Conservation (phyloP, 1,140 invertebrate species). For the Zaprionus inermis region DNA sequence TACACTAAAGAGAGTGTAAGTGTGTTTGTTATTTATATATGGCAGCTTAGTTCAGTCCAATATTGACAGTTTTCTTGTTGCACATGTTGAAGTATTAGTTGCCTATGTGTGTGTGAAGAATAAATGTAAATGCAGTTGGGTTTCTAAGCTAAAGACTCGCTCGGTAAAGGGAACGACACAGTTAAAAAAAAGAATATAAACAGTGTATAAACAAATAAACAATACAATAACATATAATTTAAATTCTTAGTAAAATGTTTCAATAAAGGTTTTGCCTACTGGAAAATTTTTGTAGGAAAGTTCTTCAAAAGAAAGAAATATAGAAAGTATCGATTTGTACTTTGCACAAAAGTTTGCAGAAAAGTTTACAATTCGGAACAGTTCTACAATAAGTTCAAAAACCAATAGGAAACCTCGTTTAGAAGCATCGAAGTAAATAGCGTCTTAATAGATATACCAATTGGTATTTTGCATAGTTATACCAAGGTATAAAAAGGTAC, state of each 20-base stretch:
- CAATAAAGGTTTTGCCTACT: background rate
- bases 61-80: slow-evolving; percentile 48
- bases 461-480: slow-evolving; percentile 13
- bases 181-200: slow-evolving; percentile 1
- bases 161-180: slow-evolving; percentile 11
- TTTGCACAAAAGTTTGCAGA: too few relatives aligned
- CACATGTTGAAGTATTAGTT: slow-evolving; percentile 6
- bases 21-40: slow-evolving; percentile 60
- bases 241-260: background rate
- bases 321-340: background rate
- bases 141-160: slow-evolving; percentile 26
- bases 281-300: background rate
- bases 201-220: slow-evolving; percentile 16
- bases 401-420: background rate
- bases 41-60: slow-evolving; percentile 79
- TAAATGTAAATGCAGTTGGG: slow-evolving; percentile 17
- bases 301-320: background rate
- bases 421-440: slow-evolving; percentile 19
- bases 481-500: slow-evolving; percentile 41
- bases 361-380: too few relatives aligned
- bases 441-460: slow-evolving; percentile 30
- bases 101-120: slow-evolving; percentile 25
- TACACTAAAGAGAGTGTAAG: slow-evolving; percentile 34
- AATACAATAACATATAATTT: slow-evolving; percentile 6
- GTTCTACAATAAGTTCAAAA: background rate